Evolutionary conservation across 2,888 invertebrate species (phyloP).

Genomic region (Folsomia candida): DNA sequence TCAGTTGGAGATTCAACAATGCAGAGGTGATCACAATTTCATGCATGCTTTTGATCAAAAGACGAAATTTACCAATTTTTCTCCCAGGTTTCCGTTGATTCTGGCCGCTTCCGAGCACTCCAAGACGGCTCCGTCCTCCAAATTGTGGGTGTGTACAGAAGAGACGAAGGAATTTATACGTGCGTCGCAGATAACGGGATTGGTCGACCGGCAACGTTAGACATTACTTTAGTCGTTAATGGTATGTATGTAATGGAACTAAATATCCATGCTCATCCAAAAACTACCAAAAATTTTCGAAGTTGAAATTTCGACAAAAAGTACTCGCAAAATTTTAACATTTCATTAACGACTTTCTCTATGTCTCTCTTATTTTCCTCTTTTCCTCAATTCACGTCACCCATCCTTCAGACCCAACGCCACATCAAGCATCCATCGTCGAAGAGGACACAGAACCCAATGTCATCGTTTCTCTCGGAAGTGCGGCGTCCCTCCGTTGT

Average conservation of each 20-base stretch:
- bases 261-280: too few relatives aligned
- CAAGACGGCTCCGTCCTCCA: slow-evolving; percentile 58
- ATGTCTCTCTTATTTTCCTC: too few relatives aligned
- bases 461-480: slow-evolving; percentile 66
- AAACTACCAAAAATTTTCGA: too few relatives aligned
- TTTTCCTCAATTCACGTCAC: too few relatives aligned
- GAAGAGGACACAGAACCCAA: slow-evolving; percentile 58
- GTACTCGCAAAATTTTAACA: too few relatives aligned
- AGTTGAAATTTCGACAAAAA: too few relatives aligned
- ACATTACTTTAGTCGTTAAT: slow-evolving; percentile 43
- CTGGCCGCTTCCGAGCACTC: slow-evolving; percentile 64
- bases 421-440: slow-evolving; percentile 67
- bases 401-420: slow-evolving; percentile 54
- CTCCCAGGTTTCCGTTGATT: slow-evolving; percentile 67
- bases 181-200: slow-evolving; percentile 75
- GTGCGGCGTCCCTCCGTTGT: slow-evolving; percentile 71
- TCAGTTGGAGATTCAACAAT: slow-evolving; percentile 70
- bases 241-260: neutral
- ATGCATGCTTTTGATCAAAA: too few relatives aligned
- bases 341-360: too few relatives aligned
- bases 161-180: slow-evolving; percentile 80
- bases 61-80: too few relatives aligned
- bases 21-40: slow-evolving; percentile 66
- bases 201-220: neutral
- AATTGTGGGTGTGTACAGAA: slow-evolving; percentile 74